Percentiles rank a stretch among this genome's conserved stretches.
Evolutionary conservation across 2,888 invertebrate species (phyloP).

Genomic region (Hoplodrina blanda): DNA sequence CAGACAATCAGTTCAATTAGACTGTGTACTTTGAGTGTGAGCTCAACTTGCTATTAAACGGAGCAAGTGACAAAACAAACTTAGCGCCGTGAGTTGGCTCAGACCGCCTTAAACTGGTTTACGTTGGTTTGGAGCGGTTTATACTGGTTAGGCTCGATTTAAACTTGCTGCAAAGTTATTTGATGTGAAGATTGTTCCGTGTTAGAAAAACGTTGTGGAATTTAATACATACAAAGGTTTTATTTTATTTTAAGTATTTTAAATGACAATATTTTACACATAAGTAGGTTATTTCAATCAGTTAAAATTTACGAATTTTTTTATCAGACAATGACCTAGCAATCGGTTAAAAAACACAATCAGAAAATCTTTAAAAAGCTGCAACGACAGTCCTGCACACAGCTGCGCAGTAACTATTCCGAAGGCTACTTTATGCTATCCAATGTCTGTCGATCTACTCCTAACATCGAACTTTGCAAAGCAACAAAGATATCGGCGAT

Average conservation of each 20-base stretch:
- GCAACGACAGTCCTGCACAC: slow-evolving; percentile 4
- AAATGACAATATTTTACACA: too few species aligned
- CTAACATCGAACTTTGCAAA: slow-evolving; percentile 49
- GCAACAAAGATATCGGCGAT: slow-evolving; percentile 62
- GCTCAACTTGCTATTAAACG: slow-evolving; percentile 60
- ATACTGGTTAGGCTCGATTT: slow-evolving; percentile 54
- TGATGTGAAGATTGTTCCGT: slow-evolving; percentile 32
- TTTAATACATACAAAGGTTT: not conserved
- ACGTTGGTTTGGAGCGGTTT: slow-evolving; percentile 58
- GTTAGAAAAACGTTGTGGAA: slow-evolving; percentile 5
- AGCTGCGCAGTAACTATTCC: slow-evolving; percentile 11
- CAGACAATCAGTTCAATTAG: slow-evolving; percentile 65
- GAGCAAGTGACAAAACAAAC: slow-evolving; percentile 68
- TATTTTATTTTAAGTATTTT: too few species aligned
- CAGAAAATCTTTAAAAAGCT: slow-evolving; percentile 4
- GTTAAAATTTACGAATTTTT: too few species aligned
- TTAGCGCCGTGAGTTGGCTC: slow-evolving; percentile 53
- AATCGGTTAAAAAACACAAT: too few species aligned
- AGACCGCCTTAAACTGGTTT: slow-evolving; percentile 64
- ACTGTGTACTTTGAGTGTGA: slow-evolving; percentile 53
- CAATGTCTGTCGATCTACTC: slow-evolving; percentile 38
- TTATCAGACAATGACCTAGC: too few species aligned
- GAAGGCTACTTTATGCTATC: slow-evolving; percentile 44
- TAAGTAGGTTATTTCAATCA: too few species aligned
- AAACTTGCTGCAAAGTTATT: slow-evolving; percentile 51